phyloP scores from a whole-genome alignment of 2,113 vertebrate genomes.

The Centropus bengalensis region DNA sequence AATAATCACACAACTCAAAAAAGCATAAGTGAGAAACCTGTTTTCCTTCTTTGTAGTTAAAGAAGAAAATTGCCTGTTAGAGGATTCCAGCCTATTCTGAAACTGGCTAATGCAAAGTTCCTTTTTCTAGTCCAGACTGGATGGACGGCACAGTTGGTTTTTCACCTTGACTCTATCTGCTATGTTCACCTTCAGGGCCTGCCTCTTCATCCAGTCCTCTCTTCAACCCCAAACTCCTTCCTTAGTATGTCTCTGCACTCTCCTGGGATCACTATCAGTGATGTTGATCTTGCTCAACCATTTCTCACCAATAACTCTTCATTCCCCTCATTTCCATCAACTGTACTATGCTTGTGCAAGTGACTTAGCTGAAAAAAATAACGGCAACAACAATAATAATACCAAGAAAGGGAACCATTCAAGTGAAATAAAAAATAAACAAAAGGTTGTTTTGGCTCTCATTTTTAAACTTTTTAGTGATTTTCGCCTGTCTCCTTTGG shows the following conservation, averaged over 20 bases:
- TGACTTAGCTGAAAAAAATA: background rate
- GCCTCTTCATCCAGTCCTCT: background rate
- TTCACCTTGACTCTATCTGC: background rate
- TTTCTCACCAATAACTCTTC: background rate
- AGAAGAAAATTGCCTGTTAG: background rate
- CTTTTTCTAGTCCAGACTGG: background rate
- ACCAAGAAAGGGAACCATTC: background rate
- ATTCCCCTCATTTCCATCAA: background rate
- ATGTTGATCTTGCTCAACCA: background rate
- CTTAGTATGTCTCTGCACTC: background rate
- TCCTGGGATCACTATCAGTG: background rate
- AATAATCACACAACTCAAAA: background rate
- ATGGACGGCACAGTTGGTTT: background rate
- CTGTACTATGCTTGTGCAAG: background rate
- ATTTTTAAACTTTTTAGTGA: background rate
- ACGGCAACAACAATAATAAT: background rate
- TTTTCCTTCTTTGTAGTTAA: background rate
- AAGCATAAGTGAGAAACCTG: background rate
- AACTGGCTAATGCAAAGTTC: background rate
- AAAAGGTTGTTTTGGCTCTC: background rate
- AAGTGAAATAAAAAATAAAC: background rate
- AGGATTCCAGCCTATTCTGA: background rate
- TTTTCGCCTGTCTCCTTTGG: background rate
- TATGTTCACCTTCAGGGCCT: background rate
- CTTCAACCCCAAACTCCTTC: background rate